phyloP scores from a whole-genome alignment of 2,888 invertebrate genomes.

The Tenthredo distinguenda region DNA sequence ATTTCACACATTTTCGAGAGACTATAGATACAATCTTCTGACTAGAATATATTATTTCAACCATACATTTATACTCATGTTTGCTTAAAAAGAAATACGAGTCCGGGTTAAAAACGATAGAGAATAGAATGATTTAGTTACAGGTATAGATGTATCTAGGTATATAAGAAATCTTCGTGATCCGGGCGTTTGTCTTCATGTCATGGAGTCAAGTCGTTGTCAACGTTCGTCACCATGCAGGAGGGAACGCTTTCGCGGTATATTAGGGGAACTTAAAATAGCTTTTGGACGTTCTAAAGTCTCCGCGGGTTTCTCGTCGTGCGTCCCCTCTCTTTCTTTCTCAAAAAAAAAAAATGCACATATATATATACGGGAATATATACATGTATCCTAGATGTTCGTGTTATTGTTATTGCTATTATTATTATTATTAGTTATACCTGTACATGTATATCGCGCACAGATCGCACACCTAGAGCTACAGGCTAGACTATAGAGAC shows the following conservation, averaged over 20 bases:
- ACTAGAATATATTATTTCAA: too few relatives aligned
- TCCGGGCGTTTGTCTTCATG: background rate
- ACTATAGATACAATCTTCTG: too few relatives aligned
- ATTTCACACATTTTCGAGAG: too few relatives aligned
- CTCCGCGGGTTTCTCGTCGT: background rate
- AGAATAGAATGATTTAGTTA: too few relatives aligned
- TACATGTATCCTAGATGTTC: background rate
- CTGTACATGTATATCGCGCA: background rate
- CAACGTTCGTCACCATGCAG: slow-evolving; percentile 37
- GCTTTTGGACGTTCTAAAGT: slow-evolving; percentile 37
- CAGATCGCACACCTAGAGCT: background rate
- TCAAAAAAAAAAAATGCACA: background rate
- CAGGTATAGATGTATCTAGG: background rate
- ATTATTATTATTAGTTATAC: background rate
- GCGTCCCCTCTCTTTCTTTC: background rate
- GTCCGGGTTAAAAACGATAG: too few relatives aligned
- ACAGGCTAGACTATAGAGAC: background rate
- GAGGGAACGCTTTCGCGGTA: slow-evolving; percentile 46
- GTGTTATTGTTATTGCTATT: background rate
- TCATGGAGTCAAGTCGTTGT: slow-evolving; percentile 17
- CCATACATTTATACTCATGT: too few relatives aligned
- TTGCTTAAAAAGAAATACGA: too few relatives aligned
- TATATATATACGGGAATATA: background rate
- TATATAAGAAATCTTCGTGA: background rate
- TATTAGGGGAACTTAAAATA: slow-evolving; percentile 45